Evolutionary conservation across 2,113 vertebrate genomes (phyloP).

Genomic region (Synodontis membranacea): DNA sequence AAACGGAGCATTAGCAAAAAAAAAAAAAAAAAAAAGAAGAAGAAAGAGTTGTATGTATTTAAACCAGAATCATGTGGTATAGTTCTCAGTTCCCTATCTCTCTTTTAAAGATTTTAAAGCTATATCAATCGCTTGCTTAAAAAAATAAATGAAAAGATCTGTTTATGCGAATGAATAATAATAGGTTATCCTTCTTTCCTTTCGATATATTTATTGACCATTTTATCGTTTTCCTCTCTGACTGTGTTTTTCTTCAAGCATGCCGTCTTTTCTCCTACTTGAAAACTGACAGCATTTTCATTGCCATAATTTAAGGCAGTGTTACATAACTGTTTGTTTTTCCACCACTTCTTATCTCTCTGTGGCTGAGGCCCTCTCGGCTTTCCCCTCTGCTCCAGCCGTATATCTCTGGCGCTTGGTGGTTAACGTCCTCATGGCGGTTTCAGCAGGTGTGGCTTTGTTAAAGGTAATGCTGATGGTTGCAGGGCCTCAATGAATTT

Average conservation of each 20-base stretch:
- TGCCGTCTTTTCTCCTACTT: not conserved
- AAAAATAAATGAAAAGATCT: too few relatives aligned
- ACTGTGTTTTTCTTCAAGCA: not conserved
- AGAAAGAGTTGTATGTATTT: conserved; percentile 65
- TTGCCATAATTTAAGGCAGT: conserved; percentile 27
- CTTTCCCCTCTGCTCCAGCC: conserved; percentile 56
- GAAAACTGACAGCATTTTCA: conserved; percentile 21
- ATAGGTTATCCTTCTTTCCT: too few relatives aligned
- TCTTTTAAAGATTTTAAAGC: not conserved
- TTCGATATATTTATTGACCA: not conserved
- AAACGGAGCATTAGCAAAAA: conserved; percentile 71
- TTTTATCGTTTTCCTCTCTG: not conserved
- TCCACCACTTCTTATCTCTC: conserved; percentile 51
- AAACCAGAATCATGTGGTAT: conserved; percentile 44
- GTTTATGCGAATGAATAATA: not conserved
- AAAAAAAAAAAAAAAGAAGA: too few relatives aligned
- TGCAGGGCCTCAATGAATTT: conserved; percentile 52
- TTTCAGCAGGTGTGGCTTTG: conserved; percentile 69
- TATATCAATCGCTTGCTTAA: too few relatives aligned
- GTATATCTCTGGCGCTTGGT: conserved; percentile 64
- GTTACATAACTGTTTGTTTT: conserved; percentile 55
- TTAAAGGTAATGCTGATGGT: conserved; percentile 37
- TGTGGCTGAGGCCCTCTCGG: conserved; percentile 47
- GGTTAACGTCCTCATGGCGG: conserved; percentile 72
- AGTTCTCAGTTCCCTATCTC: conserved; percentile 41